Evolutionary conservation across 2,888 invertebrate genomes (phyloP), one percentile per base, ranked within the genome.

Genomic region (Mylabris sibirica): DNA sequence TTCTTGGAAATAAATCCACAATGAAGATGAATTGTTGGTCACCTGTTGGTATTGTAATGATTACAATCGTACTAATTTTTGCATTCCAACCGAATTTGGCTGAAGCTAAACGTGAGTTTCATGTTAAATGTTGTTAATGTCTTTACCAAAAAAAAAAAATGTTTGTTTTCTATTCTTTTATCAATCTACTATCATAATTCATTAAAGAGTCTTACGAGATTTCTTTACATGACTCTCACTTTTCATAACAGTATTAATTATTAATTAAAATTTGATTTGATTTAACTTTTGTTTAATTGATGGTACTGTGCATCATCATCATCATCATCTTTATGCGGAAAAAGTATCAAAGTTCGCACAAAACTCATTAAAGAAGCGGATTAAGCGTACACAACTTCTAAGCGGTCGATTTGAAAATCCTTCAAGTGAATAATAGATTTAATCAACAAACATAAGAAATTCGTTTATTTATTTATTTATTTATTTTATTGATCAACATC

Each of bases 51-150:
- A 64, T 72, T 53, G 67, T 78, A n/a, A 38, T 75, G 35, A 69
- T 75, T 14, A 70, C 74, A 35, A 57, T 76, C 44, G 73, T 76
- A 41, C 64, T 78, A 64, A 70, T 78, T 65, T 72, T 79, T 61
- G 70, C 77, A 66, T 69, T 78, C 63, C 71, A 74, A 49, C 69
- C 71, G 60, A 75, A 75, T 34, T 74, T 69, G 44, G 73, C 73
- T 9, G 80, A 80, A 26, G 79, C 78, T 30, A 80, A 80, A 77
- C 75, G 79, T 81, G 72, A 79, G 79, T 80, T 70, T 59, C 14
- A 35, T 60, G 60, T 49, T 9, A n/a, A 1, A 14, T 62, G 62
- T 38, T 61, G 38, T 30, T 9, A 4, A 4, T 41, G n/a, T n/a
- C n/a, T n/a, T n/a, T n/a, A n/a, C n/a, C n/a, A n/a, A n/a, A n/a